These are phyloP conservation scores for Zonitis immaculata DNA, from an alignment of 2,888 invertebrate species.

Conservation along the genomic window DNA sequence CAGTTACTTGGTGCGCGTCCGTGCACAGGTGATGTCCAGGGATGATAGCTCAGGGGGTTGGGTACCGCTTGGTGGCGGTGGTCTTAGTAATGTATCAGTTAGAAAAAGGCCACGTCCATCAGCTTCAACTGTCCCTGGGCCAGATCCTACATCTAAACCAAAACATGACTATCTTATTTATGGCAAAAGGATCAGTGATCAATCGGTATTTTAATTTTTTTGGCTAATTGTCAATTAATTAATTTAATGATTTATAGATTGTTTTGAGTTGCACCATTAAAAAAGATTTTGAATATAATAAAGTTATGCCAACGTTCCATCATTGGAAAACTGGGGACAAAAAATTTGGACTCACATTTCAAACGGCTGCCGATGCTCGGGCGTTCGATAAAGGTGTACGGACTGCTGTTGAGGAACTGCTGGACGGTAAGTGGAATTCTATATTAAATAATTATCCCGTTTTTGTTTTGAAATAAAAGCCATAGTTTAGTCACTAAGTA, in stretches of 20 bases:
- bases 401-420: constrained; percentile 81
- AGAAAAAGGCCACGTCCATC: constrained; percentile 63
- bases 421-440: constrained; percentile 71
- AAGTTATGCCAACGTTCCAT: constrained; percentile 98
- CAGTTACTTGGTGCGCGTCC: constrained; percentile 90
- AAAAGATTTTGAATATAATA: constrained; percentile 94
- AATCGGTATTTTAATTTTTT: constrained; percentile 61
- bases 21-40: constrained; percentile 98
- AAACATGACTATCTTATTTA: constrained; percentile 89
- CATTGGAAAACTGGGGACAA: constrained; percentile 96
- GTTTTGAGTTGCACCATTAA: constrained; percentile 92
- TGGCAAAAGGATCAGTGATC: constrained; percentile 89
- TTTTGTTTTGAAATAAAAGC: not conserved
- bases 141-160: constrained; percentile 51
- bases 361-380: constrained; percentile 89
- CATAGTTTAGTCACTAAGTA: constrained; percentile 41
- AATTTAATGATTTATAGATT: constrained; percentile 55
- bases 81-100: constrained; percentile 89
- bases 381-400: constrained; percentile 91
- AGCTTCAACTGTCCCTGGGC: constrained; percentile 37
- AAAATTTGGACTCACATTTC: constrained; percentile 93
- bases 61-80: constrained; percentile 91
- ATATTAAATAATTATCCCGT: not conserved
- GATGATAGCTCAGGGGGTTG: constrained; percentile 97
- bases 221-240: not conserved